Conservation (phyloP, 1,140 invertebrate species). For the Drosophila lini region DNA sequence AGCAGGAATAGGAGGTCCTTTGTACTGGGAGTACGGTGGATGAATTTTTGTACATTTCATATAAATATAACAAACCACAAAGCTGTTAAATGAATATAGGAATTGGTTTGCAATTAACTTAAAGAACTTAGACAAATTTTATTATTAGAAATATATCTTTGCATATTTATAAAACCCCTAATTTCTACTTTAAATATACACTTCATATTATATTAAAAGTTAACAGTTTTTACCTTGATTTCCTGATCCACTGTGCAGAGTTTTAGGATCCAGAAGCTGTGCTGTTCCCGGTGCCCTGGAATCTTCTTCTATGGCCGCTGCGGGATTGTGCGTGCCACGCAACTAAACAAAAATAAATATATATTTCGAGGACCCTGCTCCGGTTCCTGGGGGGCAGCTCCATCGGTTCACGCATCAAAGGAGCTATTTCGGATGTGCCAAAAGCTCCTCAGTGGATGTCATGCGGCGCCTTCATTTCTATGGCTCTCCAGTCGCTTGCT, state of each 20-base stretch:
- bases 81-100: no score
- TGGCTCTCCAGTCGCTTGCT: slow-evolving; percentile 29
- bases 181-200: background rate
- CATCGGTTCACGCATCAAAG: slow-evolving; percentile 41
- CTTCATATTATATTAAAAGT: background rate
- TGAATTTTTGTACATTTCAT: background rate
- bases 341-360: slow-evolving; percentile 40
- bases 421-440: slow-evolving; percentile 40
- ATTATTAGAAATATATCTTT: no score
- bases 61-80: background rate
- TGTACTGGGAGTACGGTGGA: slow-evolving; percentile 12
- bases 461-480: slow-evolving; percentile 43
- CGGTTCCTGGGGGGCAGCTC: slow-evolving; percentile 39
- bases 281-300: background rate
- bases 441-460: slow-evolving; percentile 41
- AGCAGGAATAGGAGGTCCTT: slow-evolving; percentile 19
- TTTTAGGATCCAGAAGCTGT: slow-evolving; percentile 3
- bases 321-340: slow-evolving; percentile 40
- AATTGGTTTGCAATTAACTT: background rate
- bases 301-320: slow-evolving; percentile 30
- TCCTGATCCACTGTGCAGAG: slow-evolving; percentile 4
- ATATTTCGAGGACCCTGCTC: slow-evolving; percentile 36
- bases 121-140: background rate
- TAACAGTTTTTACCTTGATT: background rate
- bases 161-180: background rate